Evolutionary conservation across 1,140 invertebrate species (phyloP).

Genomic region (Listronotus oregonensis): DNA sequence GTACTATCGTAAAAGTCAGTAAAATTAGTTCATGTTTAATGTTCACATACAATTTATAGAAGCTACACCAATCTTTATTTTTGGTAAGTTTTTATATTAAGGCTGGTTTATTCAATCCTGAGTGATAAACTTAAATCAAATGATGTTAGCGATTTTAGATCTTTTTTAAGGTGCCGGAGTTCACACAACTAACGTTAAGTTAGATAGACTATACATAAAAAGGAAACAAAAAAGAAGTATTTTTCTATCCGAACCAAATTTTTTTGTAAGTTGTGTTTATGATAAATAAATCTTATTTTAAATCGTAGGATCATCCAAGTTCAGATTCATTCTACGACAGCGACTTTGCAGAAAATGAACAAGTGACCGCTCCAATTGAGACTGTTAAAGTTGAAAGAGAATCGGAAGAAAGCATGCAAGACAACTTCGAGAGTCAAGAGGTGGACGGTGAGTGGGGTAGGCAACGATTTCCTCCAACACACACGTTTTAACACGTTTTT

Average conservation of each 20-base stretch:
- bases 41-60: too few relatives aligned
- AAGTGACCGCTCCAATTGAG: slow-evolving; percentile 55
- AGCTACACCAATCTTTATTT: too few relatives aligned
- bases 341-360: slow-evolving; percentile 76
- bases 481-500: slow-evolving; percentile 19
- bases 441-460: slow-evolving; percentile 69
- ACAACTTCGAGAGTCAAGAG: slow-evolving; percentile 58
- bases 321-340: slow-evolving; percentile 87
- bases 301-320: slow-evolving; percentile 73
- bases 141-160: too few relatives aligned
- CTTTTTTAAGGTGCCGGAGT: too few relatives aligned
- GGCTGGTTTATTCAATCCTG: too few relatives aligned
- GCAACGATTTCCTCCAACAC: slow-evolving; percentile 41
- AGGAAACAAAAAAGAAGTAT: too few relatives aligned
- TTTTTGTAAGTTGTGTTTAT: background rate
- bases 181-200: too few relatives aligned
- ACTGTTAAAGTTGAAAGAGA: slow-evolving; percentile 58
- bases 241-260: slow-evolving; percentile 17
- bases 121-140: too few relatives aligned
- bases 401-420: slow-evolving; percentile 60
- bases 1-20: too few relatives aligned
- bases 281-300: slow-evolving; percentile 18
- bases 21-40: too few relatives aligned
- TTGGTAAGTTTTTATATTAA: too few relatives aligned
- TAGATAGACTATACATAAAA: too few relatives aligned